phyloP scores from a whole-genome alignment of 2,113 vertebrate genomes.

The Potamarius usumacintae region DNA sequence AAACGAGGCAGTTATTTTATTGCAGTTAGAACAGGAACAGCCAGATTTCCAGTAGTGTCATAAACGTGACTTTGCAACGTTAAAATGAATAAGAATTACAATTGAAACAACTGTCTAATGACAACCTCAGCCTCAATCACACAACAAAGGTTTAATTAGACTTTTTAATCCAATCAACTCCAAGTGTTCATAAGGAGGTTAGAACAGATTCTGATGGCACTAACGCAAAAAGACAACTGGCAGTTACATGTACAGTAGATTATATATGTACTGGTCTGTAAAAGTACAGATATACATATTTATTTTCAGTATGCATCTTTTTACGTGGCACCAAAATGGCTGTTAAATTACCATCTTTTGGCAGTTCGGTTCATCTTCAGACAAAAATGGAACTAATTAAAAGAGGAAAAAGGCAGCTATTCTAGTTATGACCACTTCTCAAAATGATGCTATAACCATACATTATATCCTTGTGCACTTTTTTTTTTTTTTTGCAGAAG shows the following conservation, averaged over 20 bases:
- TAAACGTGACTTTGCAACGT: slow-evolving; percentile 32
- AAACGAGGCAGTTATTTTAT: slow-evolving; percentile 57
- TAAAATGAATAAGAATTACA: not conserved
- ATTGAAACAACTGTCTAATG: not conserved
- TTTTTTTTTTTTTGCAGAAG: slow-evolving; percentile 26
- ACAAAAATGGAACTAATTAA: not conserved
- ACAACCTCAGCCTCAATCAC: not conserved
- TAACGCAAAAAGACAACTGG: slow-evolving; percentile 11
- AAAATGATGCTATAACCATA: not conserved
- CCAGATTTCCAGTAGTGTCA: slow-evolving; percentile 26
- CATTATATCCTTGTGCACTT: not conserved
- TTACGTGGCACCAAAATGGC: not conserved
- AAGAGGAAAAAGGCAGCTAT: slow-evolving; percentile 61
- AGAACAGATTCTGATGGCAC: not conserved
- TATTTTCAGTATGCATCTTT: not conserved
- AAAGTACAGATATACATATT: not conserved
- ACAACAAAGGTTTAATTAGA: not conserved
- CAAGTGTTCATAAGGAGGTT: not conserved
- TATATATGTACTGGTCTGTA: slow-evolving; percentile 24
- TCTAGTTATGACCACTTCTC: slow-evolving; percentile 29
- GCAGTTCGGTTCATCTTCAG: slow-evolving; percentile 18
- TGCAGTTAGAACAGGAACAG: slow-evolving; percentile 52
- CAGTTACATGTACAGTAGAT: slow-evolving; percentile 30
- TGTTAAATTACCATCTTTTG: not conserved
- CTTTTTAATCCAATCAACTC: not conserved